Evolutionary conservation across 2,797 vertebrate genomes (phyloP).

Genomic region (Champsocephalus gunnari): DNA sequence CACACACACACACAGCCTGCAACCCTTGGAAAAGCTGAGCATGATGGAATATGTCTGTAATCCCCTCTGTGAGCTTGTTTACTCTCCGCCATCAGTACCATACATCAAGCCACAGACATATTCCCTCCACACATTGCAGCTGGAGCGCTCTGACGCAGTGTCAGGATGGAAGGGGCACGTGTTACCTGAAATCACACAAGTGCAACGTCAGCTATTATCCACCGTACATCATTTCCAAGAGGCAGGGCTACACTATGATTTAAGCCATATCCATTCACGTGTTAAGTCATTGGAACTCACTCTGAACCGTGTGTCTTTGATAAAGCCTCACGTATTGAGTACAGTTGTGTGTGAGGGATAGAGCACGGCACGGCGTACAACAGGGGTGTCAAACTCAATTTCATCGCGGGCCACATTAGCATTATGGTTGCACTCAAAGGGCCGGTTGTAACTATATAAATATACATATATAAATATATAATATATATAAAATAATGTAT

Average conservation of each 20-base stretch:
- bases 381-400: too few relatives aligned
- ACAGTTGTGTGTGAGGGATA: not conserved
- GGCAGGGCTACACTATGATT: conserved; percentile 13
- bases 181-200: conserved; percentile 23
- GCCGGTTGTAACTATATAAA: too few relatives aligned
- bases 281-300: not conserved
- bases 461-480: too few relatives aligned
- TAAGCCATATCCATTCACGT: conserved; percentile 5
- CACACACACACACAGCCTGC: not conserved
- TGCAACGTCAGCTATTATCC: conserved; percentile 27
- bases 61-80: conserved; percentile 8
- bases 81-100: not conserved
- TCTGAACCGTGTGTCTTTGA: not conserved
- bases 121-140: not conserved
- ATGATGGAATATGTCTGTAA: conserved; percentile 6
- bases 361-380: not conserved
- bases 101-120: not conserved
- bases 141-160: conserved; percentile 21
- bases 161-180: conserved; percentile 24
- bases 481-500: too few relatives aligned
- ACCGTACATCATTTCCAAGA: conserved; percentile 13
- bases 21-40: not conserved
- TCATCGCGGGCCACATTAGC: too few relatives aligned
- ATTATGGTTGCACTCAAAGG: too few relatives aligned
- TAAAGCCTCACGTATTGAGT: not conserved